These are phyloP conservation scores for Macaca nemestrina DNA, from an alignment of 2,113 vertebrate species.

Conservation along the genomic window DNA sequence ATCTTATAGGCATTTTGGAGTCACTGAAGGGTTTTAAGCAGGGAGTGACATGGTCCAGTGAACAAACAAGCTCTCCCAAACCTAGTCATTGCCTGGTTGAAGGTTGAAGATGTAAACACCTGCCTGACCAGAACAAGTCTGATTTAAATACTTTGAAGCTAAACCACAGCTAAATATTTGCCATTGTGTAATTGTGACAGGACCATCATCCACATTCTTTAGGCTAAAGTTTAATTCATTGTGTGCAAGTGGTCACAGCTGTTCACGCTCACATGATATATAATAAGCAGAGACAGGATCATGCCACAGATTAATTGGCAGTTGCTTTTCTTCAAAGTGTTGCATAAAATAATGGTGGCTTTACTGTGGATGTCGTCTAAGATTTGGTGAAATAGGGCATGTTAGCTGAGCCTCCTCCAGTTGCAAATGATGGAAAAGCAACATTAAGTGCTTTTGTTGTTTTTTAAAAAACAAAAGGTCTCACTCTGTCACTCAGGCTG, in stretches of 20 bases:
- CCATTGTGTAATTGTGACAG: rapidly evolving
- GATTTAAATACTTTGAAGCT: neutral
- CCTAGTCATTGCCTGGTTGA: neutral
- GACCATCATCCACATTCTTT: neutral
- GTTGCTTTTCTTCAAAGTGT: neutral
- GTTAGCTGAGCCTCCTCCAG: neutral
- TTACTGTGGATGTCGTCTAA: neutral
- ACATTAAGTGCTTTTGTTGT: no score
- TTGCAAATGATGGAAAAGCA: neutral
- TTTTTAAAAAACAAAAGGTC: no score
- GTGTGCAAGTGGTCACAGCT: no score
- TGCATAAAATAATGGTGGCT: rapidly evolving
- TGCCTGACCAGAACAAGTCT: neutral
- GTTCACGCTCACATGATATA: rapidly evolving
- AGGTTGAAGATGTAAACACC: neutral
- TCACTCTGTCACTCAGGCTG: no score
- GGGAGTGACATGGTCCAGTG: neutral
- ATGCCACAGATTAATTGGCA: rapidly evolving
- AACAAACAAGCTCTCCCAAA: rapidly evolving
- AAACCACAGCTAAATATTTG: neutral
- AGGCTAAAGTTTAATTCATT: rapidly evolving
- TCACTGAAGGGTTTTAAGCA: neutral
- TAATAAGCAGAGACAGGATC: neutral
- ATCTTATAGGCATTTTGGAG: neutral
- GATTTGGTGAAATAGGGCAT: neutral